phyloP scores from a whole-genome alignment of 2,113 vertebrate species.

The Calyptomena viridis region DNA sequence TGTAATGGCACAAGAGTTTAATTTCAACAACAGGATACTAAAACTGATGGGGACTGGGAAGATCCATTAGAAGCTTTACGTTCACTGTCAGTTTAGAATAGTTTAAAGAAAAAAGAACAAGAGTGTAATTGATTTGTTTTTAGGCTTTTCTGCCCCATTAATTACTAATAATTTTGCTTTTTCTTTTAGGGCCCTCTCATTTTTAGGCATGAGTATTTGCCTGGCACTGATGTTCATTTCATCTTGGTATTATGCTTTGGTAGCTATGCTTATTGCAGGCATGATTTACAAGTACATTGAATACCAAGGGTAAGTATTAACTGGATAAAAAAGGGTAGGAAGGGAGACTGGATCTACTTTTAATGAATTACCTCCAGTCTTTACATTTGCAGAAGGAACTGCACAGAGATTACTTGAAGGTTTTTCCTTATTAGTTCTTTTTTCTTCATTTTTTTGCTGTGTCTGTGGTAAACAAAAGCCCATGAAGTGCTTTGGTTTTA shows the following conservation, averaged over 20 bases:
- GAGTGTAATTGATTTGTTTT: background rate
- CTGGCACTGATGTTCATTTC: conserved; percentile 97
- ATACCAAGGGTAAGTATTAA: conserved; percentile 90
- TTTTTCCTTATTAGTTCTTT: background rate
- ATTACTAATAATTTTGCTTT: background rate
- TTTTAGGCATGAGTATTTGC: conserved; percentile 98
- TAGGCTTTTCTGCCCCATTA: background rate
- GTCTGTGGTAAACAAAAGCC: background rate
- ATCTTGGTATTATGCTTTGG: conserved; percentile 97
- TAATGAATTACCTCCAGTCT: background rate
- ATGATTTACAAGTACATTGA: conserved; percentile 99
- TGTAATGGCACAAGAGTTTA: background rate
- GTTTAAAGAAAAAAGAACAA: background rate
- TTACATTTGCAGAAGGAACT: background rate
- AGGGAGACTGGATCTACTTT: background rate
- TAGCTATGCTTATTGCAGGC: conserved; percentile 96
- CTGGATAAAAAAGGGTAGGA: background rate
- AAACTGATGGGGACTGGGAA: background rate
- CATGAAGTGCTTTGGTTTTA: background rate
- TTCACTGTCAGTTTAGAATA: background rate
- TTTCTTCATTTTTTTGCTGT: background rate
- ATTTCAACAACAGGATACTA: background rate
- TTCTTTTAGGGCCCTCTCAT: conserved; percentile 87
- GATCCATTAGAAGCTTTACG: background rate
- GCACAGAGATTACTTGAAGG: background rate